Conservation (phyloP, 2,888 invertebrate genomes). For the Melieria picta region DNA sequence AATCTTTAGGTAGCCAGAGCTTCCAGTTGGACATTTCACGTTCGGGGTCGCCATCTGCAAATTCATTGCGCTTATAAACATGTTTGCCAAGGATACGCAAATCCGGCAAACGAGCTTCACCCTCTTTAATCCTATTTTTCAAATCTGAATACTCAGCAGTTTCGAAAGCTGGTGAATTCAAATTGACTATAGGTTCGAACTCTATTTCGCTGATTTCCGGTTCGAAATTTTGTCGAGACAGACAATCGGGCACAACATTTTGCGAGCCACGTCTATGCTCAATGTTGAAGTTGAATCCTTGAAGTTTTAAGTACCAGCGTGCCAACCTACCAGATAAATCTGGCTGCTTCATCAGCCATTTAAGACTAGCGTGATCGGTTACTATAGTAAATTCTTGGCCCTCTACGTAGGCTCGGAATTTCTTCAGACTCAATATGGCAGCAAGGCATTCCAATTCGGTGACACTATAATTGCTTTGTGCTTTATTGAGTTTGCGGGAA, state of each 20-base stretch:
- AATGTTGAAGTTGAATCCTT: conserved; percentile 24
- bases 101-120: conserved; percentile 10
- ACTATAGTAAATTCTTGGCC: conserved; percentile 26
- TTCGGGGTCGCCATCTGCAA: conserved; percentile 18
- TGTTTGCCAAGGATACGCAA: conserved; percentile 16
- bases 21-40: conserved; percentile 3
- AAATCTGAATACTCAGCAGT: conserved; percentile 7
- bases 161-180: conserved; percentile 17
- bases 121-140: conserved; percentile 12
- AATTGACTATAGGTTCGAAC: conserved; percentile 17
- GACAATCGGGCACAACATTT: conserved; percentile 30
- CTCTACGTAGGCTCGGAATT: conserved; percentile 24
- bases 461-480: conserved; percentile 34
- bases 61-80: conserved; percentile 34
- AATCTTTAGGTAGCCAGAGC: conserved; percentile 6
- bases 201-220: conserved; percentile 13
- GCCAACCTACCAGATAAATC: conserved; percentile 31
- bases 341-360: conserved; percentile 21
- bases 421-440: conserved; percentile 11
- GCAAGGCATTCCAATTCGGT: conserved; percentile 28
- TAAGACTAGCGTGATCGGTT: conserved; percentile 9
- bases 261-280: conserved; percentile 29
- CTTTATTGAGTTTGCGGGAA: conserved; percentile 33
- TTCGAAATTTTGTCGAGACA: conserved; percentile 33
- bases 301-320: conserved; percentile 33